Evolutionary conservation across 2,797 vertebrate genomes (phyloP).

Genomic region (Leptatherina wallacei): DNA sequence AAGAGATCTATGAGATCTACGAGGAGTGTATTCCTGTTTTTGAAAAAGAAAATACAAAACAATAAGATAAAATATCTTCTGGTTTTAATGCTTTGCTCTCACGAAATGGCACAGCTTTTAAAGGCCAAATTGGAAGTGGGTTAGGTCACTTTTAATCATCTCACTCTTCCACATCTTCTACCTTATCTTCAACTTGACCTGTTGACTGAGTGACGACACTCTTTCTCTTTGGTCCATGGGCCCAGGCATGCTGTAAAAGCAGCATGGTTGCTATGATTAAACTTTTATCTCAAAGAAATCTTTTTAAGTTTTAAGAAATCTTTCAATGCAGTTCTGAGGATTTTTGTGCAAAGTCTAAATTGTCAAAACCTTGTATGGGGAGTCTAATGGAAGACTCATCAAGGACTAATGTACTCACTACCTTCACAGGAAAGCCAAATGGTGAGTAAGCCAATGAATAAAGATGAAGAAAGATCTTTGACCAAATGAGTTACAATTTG

Average conservation of each 20-base stretch:
- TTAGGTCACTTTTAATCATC: slow-evolving; percentile 45
- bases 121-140: slow-evolving; percentile 43
- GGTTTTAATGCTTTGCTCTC: slow-evolving; percentile 33
- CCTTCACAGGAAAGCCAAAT: slow-evolving; percentile 48
- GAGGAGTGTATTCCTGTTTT: slow-evolving; percentile 31
- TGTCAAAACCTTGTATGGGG: background rate
- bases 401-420: slow-evolving; percentile 34
- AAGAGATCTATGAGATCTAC: slow-evolving; percentile 55
- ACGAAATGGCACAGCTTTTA: slow-evolving; percentile 53
- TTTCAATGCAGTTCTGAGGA: background rate
- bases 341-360: background rate
- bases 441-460: slow-evolving; percentile 51
- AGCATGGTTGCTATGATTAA: background rate
- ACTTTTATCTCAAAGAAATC: background rate
- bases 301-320: background rate
- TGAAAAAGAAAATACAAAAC: slow-evolving; percentile 25
- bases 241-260: background rate
- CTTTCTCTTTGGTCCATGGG: background rate
- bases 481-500: slow-evolving; percentile 64
- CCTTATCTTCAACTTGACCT: slow-evolving; percentile 11
- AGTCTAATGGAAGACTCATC: background rate
- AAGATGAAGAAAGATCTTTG: slow-evolving; percentile 59
- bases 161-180: background rate
- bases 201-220: slow-evolving; percentile 28
- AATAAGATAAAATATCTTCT: slow-evolving; percentile 8